Percentiles rank a stretch among this genome's conserved stretches.
phyloP scores from a whole-genome alignment of 2,797 vertebrate genomes.

The Sebastes steindachneri region DNA sequence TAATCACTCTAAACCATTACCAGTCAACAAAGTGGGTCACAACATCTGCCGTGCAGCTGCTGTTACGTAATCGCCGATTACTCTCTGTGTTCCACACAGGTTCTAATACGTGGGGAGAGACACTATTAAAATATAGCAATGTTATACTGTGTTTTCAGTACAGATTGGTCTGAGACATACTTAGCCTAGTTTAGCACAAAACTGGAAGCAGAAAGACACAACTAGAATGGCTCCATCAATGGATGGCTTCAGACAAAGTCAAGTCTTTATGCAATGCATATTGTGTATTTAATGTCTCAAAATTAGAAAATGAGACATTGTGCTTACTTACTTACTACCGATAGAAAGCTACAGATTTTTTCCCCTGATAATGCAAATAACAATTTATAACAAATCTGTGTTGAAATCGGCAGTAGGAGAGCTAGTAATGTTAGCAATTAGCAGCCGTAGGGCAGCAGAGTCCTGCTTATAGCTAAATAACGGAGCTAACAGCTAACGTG shows the following conservation, averaged over 20 bases:
- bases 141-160: background rate
- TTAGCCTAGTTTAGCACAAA: background rate
- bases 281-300: background rate
- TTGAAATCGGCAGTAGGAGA: no score
- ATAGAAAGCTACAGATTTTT: no score
- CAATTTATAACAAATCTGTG: no score
- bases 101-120: constrained; percentile 29
- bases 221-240: background rate
- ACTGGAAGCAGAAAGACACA: background rate
- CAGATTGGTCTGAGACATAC: background rate
- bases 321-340: background rate
- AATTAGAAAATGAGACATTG: background rate
- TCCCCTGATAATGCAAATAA: no score
- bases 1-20: constrained; percentile 62
- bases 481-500: no score
- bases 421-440: accelerated
- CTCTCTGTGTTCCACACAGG: constrained; percentile 26
- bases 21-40: constrained; percentile 64
- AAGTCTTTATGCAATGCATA: background rate
- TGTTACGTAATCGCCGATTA: constrained; percentile 65
- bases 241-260: background rate
- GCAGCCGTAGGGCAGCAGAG: no score
- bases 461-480: no score
- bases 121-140: background rate
- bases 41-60: constrained; percentile 67